Evolutionary conservation across 2,888 invertebrate species (phyloP), one percentile per base, ranked within the genome.

Genomic region (Chymomyza amoena): DNA sequence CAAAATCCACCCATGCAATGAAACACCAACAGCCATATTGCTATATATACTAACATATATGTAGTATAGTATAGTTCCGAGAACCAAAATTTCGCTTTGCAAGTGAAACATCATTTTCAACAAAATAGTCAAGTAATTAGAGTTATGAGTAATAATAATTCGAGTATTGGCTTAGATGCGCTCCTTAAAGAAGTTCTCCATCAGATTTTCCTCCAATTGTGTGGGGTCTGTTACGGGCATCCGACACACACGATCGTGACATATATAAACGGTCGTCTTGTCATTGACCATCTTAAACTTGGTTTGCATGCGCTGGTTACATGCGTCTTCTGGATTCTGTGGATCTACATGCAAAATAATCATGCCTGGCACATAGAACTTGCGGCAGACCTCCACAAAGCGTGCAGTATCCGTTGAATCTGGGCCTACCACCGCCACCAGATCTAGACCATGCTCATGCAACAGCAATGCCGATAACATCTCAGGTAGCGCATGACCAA

Each of bases 391-490:
- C 60, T 91, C 85, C 5, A 92, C 83, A 64, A 92, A 90, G 13
- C 86, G 81, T 50, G 86, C 75, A 0, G 91, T 91, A 28, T 79
- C 81, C 4, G 87, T 83, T 0, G 89, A 82, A 61, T 91, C 89
- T 0, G 91, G 90, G 1, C 92, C 92, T n/a, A 92, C 92, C 6
- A 92, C 89, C 1, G 91, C 91, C 9, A 91, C 90, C 70, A 91
- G 77, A 66, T 92, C 91, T 3, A 92, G 73, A 0, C 92, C 92
- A 36, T 88, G 78, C 15, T 91, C 91, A 25, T 89, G 80, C 25
- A 91, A 56, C 65, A 92, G 64, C 32, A 90, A 68, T 0, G 90
- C 89, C 0, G 91, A 91, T 75, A 91, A 73, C 92, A 92, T 92
- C 72, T 91, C 91, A 0, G 92, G 92, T n/a, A 92, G 73, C 0